Conservation (phyloP, 2,888 invertebrate genomes). For the Drosophila monieri region DNA sequence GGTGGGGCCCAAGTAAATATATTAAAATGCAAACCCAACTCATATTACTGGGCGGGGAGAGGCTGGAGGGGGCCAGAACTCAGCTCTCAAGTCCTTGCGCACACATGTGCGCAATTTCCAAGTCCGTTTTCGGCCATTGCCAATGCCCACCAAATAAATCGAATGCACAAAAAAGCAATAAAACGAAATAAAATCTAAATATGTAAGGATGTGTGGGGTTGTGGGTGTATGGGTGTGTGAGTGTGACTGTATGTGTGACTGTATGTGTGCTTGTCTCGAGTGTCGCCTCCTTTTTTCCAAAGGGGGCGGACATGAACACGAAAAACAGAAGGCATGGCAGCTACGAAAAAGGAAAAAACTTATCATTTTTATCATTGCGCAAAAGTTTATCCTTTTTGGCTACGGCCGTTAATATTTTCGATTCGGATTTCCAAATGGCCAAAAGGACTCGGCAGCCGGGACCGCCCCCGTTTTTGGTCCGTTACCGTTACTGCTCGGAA, state of each 20-base stretch:
- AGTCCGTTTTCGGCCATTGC: constrained; percentile 74
- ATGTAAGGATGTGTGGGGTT: constrained; percentile 42
- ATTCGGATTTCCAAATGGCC: constrained; percentile 68
- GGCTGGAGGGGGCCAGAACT: constrained; percentile 12
- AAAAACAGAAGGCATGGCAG: constrained; percentile 19
- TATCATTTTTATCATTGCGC: constrained; percentile 79
- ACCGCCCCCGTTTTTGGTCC: constrained; percentile 11
- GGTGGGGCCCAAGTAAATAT: constrained; percentile 61
- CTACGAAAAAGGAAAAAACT: constrained; percentile 55
- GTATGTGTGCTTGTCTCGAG: constrained; percentile 30
- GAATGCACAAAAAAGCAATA: constrained; percentile 81
- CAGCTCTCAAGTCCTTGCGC: constrained; percentile 68
- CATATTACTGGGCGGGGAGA: constrained; percentile 61
- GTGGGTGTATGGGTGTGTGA: constrained; percentile 7
- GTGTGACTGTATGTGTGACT: constrained; percentile 13
- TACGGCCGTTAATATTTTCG: constrained; percentile 75
- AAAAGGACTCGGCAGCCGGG: constrained; percentile 17
- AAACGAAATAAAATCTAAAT: constrained; percentile 80
- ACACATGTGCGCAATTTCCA: constrained; percentile 80
- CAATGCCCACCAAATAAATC: constrained; percentile 76
- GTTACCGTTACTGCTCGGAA: constrained; percentile 63
- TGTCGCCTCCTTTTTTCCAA: constrained; percentile 61
- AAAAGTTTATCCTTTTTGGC: constrained; percentile 78
- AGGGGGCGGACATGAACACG: constrained; percentile 17
- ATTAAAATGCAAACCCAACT: constrained; percentile 80